These are phyloP conservation scores for Ectemnius cavifrons DNA, from an alignment of 2,888 invertebrate species.

Conservation along the genomic window DNA sequence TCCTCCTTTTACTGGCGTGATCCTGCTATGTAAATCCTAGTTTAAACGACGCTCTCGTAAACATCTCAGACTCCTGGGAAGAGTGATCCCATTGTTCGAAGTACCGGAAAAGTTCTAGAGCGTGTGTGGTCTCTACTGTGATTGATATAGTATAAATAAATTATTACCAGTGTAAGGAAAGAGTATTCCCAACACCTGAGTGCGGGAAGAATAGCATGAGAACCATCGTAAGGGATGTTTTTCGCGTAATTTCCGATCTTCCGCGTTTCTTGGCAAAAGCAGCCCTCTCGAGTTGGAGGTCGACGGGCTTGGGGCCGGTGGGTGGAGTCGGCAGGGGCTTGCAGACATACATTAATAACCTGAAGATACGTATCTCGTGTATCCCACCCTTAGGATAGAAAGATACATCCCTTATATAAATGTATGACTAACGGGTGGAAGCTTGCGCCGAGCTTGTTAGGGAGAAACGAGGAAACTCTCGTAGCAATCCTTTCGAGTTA, in stretches of 20 bases:
- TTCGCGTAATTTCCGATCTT: conserved; percentile 20
- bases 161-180: neutral
- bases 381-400: conserved; percentile 63
- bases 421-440: conserved; percentile 73
- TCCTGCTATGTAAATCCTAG: too few species aligned
- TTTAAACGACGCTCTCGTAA: too few species aligned
- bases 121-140: too few species aligned
- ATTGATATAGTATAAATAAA: neutral
- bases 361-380: conserved; percentile 71
- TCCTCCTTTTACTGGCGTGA: too few species aligned
- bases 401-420: conserved; percentile 72
- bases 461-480: conserved; percentile 60
- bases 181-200: neutral
- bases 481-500: conserved; percentile 57
- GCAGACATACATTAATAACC: conserved; percentile 77
- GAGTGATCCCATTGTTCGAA: too few species aligned
- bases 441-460: conserved; percentile 64
- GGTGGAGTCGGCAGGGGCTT: conserved; percentile 51
- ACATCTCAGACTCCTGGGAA: too few species aligned
- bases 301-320: conserved; percentile 9
- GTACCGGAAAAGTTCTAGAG: too few species aligned
- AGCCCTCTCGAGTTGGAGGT: conserved; percentile 50
- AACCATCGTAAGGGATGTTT: conserved; percentile 63
- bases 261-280: conserved; percentile 67
- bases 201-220: conserved; percentile 53